Evolutionary conservation across 2,113 vertebrate species (phyloP).

Genomic region (human (Homo sapiens)): GRCh38 chr4:63454501-63455000

Average conservation of each 20-base stretch:
- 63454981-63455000: neutral
- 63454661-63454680: neutral
- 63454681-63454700: neutral
- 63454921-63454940: constrained; percentile 37
- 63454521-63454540: neutral
- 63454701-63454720: neutral
- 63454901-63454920: constrained; percentile 23
- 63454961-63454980: neutral
- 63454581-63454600: neutral
- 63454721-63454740: neutral
- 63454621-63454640: neutral
- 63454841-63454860: constrained; percentile 19
- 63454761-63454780: neutral
- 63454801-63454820: neutral
- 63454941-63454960: neutral
- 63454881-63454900: constrained; percentile 23
- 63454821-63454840: neutral
- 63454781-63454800: constrained; percentile 13
- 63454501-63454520: neutral
- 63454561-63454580: neutral
- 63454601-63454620: neutral
- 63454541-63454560: neutral
- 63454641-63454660: neutral
- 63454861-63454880: neutral
- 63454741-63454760: neutral